Evolutionary conservation across 2,888 invertebrate genomes (phyloP).

Genomic region (Drosophila hawaiiensis): DNA sequence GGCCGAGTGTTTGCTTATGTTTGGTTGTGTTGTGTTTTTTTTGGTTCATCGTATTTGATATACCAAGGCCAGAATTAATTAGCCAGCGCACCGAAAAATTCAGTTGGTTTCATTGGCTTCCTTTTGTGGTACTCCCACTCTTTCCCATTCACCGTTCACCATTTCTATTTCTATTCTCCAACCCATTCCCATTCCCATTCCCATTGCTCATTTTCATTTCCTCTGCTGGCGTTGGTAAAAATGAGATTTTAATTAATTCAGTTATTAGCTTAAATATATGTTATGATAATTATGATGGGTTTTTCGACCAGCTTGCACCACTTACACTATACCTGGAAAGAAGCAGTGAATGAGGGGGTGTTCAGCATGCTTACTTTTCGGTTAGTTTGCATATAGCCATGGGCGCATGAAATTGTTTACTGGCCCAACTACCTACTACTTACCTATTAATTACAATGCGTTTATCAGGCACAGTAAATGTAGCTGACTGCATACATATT

Average conservation of each 20-base stretch:
- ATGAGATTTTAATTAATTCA: slow-evolving; percentile 81
- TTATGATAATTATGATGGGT: slow-evolving; percentile 63
- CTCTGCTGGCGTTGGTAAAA: slow-evolving; percentile 49
- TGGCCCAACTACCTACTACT: slow-evolving; percentile 9
- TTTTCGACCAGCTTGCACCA: slow-evolving; percentile 30
- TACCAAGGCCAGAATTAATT: slow-evolving; percentile 68
- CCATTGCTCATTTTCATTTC: slow-evolving; percentile 34
- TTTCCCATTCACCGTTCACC: slow-evolving; percentile 1
- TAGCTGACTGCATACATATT: background rate
- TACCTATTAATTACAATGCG: slow-evolving; percentile 24
- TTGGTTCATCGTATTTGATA: slow-evolving; percentile 1
- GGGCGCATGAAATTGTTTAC: slow-evolving; percentile 47
- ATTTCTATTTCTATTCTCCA: slow-evolving; percentile 7
- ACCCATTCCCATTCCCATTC: slow-evolving; percentile 15
- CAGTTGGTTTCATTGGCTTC: slow-evolving; percentile 1
- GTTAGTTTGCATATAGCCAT: slow-evolving; percentile 6
- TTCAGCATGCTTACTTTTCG: slow-evolving; percentile 14
- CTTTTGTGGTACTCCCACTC: slow-evolving; percentile 10
- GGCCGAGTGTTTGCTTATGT: slow-evolving; percentile 12
- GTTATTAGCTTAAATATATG: slow-evolving; percentile 79
- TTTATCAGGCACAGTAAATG: slow-evolving; percentile 17
- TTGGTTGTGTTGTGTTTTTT: slow-evolving; percentile 5
- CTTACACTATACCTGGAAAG: background rate
- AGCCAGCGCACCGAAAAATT: slow-evolving; percentile 36
- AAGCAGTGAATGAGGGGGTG: slow-evolving; percentile 8